Conservation (phyloP, 2,113 vertebrate genomes). For the Lasiurus borealis region DNA sequence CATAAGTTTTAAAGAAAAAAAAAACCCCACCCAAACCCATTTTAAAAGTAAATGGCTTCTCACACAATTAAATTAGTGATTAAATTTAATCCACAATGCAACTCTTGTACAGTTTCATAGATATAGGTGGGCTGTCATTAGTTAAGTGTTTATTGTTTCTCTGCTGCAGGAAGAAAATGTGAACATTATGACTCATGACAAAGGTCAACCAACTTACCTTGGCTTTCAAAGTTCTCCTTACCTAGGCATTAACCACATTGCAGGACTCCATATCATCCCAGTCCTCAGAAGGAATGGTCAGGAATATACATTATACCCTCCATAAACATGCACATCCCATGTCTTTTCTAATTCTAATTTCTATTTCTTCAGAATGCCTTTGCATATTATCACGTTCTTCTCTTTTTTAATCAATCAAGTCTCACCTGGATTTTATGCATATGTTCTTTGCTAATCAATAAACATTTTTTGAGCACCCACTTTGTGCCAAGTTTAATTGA, state of each 20-base stretch:
- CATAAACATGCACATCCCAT: not conserved
- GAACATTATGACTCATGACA: not conserved
- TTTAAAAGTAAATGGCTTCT: not conserved
- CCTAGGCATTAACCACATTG: not conserved
- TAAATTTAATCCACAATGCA: not conserved
- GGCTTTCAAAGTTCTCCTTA: not conserved
- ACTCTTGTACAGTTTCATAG: not conserved
- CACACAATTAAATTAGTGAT: not conserved
- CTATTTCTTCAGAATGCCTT: not conserved
- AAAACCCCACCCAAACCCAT: not conserved
- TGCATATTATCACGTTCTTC: not conserved
- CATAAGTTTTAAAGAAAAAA: not conserved
- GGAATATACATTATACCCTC: not conserved
- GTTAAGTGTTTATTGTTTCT: not conserved
- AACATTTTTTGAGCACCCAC: not conserved
- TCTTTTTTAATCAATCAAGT: not conserved
- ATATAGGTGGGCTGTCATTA: not conserved
- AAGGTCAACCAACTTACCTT: not conserved
- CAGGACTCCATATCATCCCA: not conserved
- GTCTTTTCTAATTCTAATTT: not conserved
- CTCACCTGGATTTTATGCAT: not conserved
- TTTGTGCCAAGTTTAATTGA: not conserved
- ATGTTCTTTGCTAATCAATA: not conserved
- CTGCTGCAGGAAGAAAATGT: not conserved
- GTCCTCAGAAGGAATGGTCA: not conserved